Evolutionary conservation across 2,113 vertebrate species (phyloP).

Genomic region (Charina bottae): DNA sequence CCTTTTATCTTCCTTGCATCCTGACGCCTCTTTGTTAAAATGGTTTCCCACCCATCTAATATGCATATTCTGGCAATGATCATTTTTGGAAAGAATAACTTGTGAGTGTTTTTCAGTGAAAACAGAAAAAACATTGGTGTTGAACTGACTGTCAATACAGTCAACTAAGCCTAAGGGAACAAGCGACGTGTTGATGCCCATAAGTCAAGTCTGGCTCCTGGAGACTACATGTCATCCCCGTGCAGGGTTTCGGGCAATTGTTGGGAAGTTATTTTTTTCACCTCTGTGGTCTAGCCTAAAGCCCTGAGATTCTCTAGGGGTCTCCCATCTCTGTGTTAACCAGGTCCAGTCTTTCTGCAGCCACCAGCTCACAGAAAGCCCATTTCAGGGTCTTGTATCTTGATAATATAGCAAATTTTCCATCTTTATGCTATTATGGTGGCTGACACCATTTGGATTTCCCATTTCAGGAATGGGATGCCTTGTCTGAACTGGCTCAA

Average conservation of each 20-base stretch:
- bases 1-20: constrained; percentile 52
- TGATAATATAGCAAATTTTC: background rate
- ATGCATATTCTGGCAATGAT: constrained; percentile 62
- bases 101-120: constrained; percentile 42
- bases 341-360: background rate
- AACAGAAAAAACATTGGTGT: constrained; percentile 30
- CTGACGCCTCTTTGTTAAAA: constrained; percentile 62
- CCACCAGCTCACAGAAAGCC: background rate
- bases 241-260: background rate
- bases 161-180: background rate
- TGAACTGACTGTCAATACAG: background rate
- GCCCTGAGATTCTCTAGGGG: background rate
- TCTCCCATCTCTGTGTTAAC: background rate
- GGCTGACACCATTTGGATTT: background rate
- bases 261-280: background rate
- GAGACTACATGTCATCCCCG: background rate
- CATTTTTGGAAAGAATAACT: constrained; percentile 37
- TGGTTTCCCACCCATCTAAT: constrained; percentile 53
- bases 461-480: background rate
- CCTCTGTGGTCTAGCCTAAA: background rate
- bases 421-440: background rate
- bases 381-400: background rate
- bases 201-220: background rate
- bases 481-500: background rate
- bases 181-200: background rate